Evolutionary conservation across 2,113 vertebrate species (phyloP), one percentile per base, ranked within the genome.

Genomic region (Elgaria multicarinata): DNA sequence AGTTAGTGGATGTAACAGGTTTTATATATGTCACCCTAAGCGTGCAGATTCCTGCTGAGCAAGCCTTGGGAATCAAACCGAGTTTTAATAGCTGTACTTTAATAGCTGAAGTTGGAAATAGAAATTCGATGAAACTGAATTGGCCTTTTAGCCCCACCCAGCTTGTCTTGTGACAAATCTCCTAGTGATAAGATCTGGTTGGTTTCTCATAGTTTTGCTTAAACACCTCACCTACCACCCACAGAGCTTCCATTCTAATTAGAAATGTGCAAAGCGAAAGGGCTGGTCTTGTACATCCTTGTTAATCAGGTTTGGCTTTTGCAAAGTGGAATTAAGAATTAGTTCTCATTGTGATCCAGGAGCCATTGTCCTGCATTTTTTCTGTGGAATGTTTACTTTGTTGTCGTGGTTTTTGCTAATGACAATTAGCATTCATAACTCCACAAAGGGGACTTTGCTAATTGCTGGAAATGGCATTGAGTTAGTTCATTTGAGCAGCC

Each of bases 221-320:
- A 33, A 81, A 6, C 33, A 87, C 75, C 88, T 93, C 66, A 58
- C 33, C 83, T 81, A 76, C 88, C 81, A 87, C 79, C 64, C 87
- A 6, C 79, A 33, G 13, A 74, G 80, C 31, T 89, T 79, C 46
- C 36, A 76, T 0, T 2, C 14, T 77, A 88, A 94, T 86, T 91
- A 87, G 67, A n/a, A 6, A 85, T 74, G 62, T 90, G 87, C 79
- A 36, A 90, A 90, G 85, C 42, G 8, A 18, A 77, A 83, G 39
- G 44, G n/a, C 22, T 90, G 44, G 8, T 85, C 62, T 93, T 89
- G 78, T 18, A 93, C 92, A 91, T 81, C 50, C 79, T 74, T 93
- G 76, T 74, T 69, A 53, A 55, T 92, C 94, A 84, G 88, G 64
- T 81, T 93, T 95, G 71, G 74, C 71, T 84, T 94, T 85, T 88